Evolutionary conservation across 2,888 invertebrate species (phyloP).

Genomic region (Aphodius sticticus): DNA sequence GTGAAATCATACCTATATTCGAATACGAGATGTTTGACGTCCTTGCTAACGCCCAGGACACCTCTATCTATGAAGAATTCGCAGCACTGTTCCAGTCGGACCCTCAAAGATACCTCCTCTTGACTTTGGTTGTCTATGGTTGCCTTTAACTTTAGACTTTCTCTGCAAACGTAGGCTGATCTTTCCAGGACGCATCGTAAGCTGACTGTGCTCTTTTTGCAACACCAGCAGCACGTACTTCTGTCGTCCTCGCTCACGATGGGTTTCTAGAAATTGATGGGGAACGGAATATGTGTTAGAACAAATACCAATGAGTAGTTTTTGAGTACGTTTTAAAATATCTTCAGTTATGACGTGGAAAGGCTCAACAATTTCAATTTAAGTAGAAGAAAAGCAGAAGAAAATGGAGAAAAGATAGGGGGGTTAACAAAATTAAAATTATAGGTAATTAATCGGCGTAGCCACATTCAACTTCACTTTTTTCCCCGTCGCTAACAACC

Average conservation of each 20-base stretch:
- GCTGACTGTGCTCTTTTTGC: conserved; percentile 72
- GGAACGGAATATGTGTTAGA: too few relatives aligned
- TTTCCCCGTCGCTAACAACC: too few relatives aligned
- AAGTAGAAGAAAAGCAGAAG: too few relatives aligned
- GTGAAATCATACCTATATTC: conserved; percentile 65
- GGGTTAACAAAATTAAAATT: too few relatives aligned
- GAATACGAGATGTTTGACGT: conserved; percentile 72
- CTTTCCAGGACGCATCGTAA: conserved; percentile 74
- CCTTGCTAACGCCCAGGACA: conserved; percentile 75
- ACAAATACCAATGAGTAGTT: too few relatives aligned
- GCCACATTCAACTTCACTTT: too few relatives aligned
- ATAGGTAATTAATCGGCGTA: too few relatives aligned
- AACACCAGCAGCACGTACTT: conserved; percentile 76
- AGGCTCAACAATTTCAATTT: too few relatives aligned
- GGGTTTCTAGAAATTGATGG: conserved; percentile 63
- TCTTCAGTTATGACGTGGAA: too few relatives aligned
- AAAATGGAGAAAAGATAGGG: too few relatives aligned
- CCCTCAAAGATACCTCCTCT: conserved; percentile 55
- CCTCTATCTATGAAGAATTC: conserved; percentile 80
- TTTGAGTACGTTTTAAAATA: too few relatives aligned
- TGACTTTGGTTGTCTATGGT: conserved; percentile 73
- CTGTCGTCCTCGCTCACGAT: conserved; percentile 70
- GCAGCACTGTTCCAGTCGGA: conserved; percentile 67
- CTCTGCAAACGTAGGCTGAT: conserved; percentile 78
- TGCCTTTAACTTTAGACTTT: conserved; percentile 72